These are phyloP conservation scores for Meloidogyne hapla DNA, from an alignment of 1,140 invertebrate genomes.

Conservation along the genomic window DNA sequence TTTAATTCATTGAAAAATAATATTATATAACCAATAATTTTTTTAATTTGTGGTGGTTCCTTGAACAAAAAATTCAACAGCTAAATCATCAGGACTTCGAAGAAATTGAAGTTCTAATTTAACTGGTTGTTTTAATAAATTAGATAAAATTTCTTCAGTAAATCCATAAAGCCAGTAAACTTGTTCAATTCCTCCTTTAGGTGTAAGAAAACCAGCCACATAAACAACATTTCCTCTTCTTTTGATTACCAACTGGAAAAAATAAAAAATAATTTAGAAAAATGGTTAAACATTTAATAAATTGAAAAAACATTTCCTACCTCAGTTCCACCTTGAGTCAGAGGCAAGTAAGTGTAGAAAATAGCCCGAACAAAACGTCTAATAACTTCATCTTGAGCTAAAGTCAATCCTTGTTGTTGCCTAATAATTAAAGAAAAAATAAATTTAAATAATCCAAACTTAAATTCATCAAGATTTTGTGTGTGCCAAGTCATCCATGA, in stretches of 20 bases:
- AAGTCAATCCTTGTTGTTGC: constrained; percentile 51
- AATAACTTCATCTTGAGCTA: constrained; percentile 62
- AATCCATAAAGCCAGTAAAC: constrained; percentile 63
- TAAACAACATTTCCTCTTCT: constrained; percentile 58
- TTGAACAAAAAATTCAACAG: constrained; percentile 55
- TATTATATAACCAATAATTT: too few species aligned
- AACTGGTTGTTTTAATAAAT: constrained; percentile 61
- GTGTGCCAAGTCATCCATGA: constrained; percentile 62
- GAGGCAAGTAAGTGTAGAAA: constrained; percentile 53
- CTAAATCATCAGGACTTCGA: constrained; percentile 48
- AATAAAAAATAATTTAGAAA: constrained; percentile 6
- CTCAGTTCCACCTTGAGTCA: constrained; percentile 48
- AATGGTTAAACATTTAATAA: too few species aligned
- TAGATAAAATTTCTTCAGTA: constrained; percentile 58
- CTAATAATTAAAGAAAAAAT: not conserved
- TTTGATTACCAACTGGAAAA: constrained; percentile 62
- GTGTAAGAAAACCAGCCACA: constrained; percentile 58
- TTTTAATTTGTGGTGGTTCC: not conserved
- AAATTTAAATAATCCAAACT: constrained; percentile 6
- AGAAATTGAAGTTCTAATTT: constrained; percentile 62
- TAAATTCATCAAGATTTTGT: constrained; percentile 61
- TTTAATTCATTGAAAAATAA: too few species aligned
- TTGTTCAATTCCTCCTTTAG: constrained; percentile 22
- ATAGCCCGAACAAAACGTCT: constrained; percentile 61
- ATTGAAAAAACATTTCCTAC: constrained; percentile 41